phyloP scores from a whole-genome alignment of 2,797 vertebrate species.

The Neoniphon sammara region DNA sequence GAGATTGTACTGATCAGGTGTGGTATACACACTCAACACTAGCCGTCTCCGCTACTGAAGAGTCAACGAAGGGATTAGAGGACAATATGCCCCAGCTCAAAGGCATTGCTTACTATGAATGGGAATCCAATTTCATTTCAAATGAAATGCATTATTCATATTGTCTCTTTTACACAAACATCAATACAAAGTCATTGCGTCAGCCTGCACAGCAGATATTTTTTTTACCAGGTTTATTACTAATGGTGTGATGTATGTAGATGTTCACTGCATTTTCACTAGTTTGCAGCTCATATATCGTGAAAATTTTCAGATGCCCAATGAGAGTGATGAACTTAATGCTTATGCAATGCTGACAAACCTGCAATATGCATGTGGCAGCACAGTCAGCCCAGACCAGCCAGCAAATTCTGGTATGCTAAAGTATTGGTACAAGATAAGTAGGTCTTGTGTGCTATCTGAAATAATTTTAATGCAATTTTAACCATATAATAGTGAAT shows the following conservation, averaged over 20 bases:
- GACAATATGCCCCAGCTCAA: conserved; percentile 27
- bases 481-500: conserved; percentile 21
- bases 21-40: conserved; percentile 28
- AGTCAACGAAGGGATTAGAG: conserved; percentile 44
- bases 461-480: conserved; percentile 16
- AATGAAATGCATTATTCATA: conserved; percentile 75
- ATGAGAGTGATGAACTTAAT: conserved; percentile 39
- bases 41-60: conserved; percentile 32
- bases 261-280: conserved; percentile 52
- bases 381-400: conserved; percentile 17
- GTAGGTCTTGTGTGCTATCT: neutral
- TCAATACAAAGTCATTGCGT: conserved; percentile 56
- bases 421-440: conserved; percentile 8
- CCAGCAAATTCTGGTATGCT: conserved; percentile 20
- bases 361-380: conserved; percentile 22
- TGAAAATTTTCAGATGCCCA: conserved; percentile 51
- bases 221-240: conserved; percentile 55
- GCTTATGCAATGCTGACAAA: conserved; percentile 7
- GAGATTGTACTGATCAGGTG: conserved; percentile 44
- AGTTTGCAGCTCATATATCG: conserved; percentile 46
- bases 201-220: conserved; percentile 39
- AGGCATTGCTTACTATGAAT: conserved; percentile 37
- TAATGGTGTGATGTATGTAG: conserved; percentile 50
- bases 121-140: conserved; percentile 71
- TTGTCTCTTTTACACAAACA: conserved; percentile 68